phyloP scores from a whole-genome alignment of 1,140 invertebrate species.

The Anoplolepis gracilipes region DNA sequence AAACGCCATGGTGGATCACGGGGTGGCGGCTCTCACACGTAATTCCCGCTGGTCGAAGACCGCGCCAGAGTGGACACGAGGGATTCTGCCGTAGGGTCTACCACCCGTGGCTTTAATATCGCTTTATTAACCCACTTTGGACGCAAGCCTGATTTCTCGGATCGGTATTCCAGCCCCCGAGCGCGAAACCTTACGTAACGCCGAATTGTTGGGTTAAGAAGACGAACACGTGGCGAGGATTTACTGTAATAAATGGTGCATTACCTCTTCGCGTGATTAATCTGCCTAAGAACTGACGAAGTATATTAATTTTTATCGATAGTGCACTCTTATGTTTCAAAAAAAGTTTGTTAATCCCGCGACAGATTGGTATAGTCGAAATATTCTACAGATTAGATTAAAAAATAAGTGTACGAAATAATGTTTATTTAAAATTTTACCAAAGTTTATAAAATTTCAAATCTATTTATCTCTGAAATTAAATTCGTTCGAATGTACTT shows the following conservation, averaged over 20 bases:
- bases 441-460: background rate
- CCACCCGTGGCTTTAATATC: constrained; percentile 84
- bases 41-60: constrained; percentile 74
- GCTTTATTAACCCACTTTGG: constrained; percentile 83
- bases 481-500: background rate
- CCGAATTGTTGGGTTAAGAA: constrained; percentile 21
- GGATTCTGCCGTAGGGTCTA: constrained; percentile 68
- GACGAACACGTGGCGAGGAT: constrained; percentile 39
- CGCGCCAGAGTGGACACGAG: constrained; percentile 76
- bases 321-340: background rate
- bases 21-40: constrained; percentile 61
- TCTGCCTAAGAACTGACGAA: background rate
- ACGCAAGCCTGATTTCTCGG: constrained; percentile 42
- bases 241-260: constrained; percentile 34
- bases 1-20: constrained; percentile 73
- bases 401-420: background rate
- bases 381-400: background rate
- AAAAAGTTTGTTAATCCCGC: background rate
- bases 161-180: constrained; percentile 38
- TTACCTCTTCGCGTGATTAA: constrained; percentile 25
- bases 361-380: background rate
- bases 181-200: constrained; percentile 45
- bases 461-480: background rate
- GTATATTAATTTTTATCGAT: constrained; percentile 33
- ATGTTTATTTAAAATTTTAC: background rate